phyloP scores from a whole-genome alignment of 1,140 invertebrate genomes.

The Drosophila persimilis region DNA sequence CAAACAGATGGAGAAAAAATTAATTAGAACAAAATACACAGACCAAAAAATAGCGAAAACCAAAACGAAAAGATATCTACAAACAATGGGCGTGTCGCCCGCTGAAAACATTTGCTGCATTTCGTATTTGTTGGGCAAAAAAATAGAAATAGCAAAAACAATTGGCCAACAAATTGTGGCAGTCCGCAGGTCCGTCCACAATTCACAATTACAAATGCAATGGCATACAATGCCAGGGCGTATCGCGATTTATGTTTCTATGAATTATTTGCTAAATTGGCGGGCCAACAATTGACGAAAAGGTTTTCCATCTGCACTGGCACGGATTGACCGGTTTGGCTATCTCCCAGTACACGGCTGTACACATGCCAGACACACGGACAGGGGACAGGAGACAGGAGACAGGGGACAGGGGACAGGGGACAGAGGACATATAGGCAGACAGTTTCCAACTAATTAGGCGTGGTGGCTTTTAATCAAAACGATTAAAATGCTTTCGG shows the following conservation, averaged over 20 bases:
- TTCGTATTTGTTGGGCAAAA: slow-evolving; percentile 64
- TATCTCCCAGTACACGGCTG: too few relatives aligned
- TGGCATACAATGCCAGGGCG: slow-evolving; percentile 61
- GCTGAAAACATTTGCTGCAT: slow-evolving; percentile 48
- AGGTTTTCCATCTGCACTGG: slow-evolving; percentile 53
- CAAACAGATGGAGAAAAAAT: slow-evolving; percentile 62
- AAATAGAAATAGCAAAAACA: slow-evolving; percentile 34
- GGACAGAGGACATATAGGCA: background rate
- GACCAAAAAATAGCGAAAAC: too few relatives aligned
- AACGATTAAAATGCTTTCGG: slow-evolving; percentile 81
- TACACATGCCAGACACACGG: background rate
- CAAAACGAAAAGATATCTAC: slow-evolving; percentile 66
- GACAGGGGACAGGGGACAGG: background rate
- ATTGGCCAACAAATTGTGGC: slow-evolving; percentile 76
- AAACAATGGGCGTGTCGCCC: slow-evolving; percentile 72
- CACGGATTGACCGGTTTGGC: slow-evolving; percentile 49
- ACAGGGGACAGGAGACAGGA: too few relatives aligned
- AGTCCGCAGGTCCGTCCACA: slow-evolving; percentile 34
- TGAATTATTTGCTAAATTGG: slow-evolving; percentile 79
- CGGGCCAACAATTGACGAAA: slow-evolving; percentile 71
- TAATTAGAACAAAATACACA: slow-evolving; percentile 79
- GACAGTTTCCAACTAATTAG: slow-evolving; percentile 76
- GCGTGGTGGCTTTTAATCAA: slow-evolving; percentile 81
- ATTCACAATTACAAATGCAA: slow-evolving; percentile 59
- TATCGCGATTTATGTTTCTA: slow-evolving; percentile 78